These are phyloP conservation scores for Eolophus roseicapilla DNA, from an alignment of 2,113 vertebrate genomes.

Conservation along the genomic window DNA sequence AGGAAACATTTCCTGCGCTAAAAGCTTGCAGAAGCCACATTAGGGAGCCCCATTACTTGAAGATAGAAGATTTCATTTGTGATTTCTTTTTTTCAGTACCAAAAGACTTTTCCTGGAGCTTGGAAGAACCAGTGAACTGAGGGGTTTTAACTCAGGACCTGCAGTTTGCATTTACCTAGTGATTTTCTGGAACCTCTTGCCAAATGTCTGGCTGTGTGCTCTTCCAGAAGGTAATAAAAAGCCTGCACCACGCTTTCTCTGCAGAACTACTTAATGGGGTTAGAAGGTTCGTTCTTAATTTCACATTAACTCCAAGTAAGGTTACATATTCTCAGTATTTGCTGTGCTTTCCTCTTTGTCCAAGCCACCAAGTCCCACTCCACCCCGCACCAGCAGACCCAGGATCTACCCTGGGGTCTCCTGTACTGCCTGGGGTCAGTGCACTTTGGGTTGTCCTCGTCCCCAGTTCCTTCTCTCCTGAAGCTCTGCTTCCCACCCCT, in stretches of 20 bases:
- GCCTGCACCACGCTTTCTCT: background rate
- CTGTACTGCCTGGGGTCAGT: accelerated
- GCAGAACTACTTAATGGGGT: constrained; percentile 13
- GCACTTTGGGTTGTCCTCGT: background rate
- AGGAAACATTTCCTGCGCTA: background rate
- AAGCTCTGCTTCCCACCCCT: background rate
- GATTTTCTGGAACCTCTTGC: background rate
- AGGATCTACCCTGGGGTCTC: background rate
- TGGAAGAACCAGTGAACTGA: background rate
- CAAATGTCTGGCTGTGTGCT: background rate
- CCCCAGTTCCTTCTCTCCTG: background rate
- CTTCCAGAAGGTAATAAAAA: constrained; percentile 18
- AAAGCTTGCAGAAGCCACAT: background rate
- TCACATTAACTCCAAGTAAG: background rate
- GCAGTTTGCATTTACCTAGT: constrained; percentile 1
- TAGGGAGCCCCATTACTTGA: background rate
- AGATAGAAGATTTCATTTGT: background rate
- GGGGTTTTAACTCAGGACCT: background rate
- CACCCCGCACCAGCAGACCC: background rate
- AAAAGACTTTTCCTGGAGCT: background rate
- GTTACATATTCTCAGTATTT: background rate
- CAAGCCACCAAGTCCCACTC: background rate
- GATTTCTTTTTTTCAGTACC: background rate
- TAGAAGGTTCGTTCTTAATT: background rate
- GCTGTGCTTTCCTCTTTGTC: background rate